Evolutionary conservation across 2,113 vertebrate species (phyloP), one percentile per base, ranked within the genome.

Genomic region (Neolamprologus kungweensis): DNA sequence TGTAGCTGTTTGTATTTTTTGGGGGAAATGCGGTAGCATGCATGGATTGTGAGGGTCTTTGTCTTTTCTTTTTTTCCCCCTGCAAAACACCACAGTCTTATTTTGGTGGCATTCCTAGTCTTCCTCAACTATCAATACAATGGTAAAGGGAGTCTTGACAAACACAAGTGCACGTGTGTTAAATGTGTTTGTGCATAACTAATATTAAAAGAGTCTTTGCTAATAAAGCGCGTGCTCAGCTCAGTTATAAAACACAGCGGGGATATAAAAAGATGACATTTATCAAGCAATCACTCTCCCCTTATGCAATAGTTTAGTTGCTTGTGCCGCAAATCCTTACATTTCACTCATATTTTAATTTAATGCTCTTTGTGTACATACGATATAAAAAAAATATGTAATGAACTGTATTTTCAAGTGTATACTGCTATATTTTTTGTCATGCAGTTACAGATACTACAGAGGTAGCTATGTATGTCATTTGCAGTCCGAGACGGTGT

Each of bases 341-440:
- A 58, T 87, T 93, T 89, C 3, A 45, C 58, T 82, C 5, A 11
- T 68, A 65, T 68, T 88, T 47, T 93, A 90, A 94, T 93, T 94
- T 92, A 94, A 95, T 87, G 82, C 78, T 89, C 23, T 63, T 87
- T 93, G 63, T 94, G 91, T 93, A 93, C 87, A 95, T 91, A 89
- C 31, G 21, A 85, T 50, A 47, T 93, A 8, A n/a, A 63, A 60
- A 92, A 65, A 90, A 94, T 13, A 86, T 88, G 9, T 90, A 89
- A 89, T 84, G 81, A 84, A 90, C 85, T 93, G 6, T 93, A 88
- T 89, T 94, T 95, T 90, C 87, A 58, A 80, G 10, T 73, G 40
- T 75, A 13, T 80, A 63, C 54, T 91, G 73, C 55, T 87, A 80
- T 86, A 86, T 92, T 92, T 63, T 92, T 88, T 92, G 85, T 73